Conservation (phyloP, 2,888 invertebrate species). For the Trissoscelio sp. region DNA sequence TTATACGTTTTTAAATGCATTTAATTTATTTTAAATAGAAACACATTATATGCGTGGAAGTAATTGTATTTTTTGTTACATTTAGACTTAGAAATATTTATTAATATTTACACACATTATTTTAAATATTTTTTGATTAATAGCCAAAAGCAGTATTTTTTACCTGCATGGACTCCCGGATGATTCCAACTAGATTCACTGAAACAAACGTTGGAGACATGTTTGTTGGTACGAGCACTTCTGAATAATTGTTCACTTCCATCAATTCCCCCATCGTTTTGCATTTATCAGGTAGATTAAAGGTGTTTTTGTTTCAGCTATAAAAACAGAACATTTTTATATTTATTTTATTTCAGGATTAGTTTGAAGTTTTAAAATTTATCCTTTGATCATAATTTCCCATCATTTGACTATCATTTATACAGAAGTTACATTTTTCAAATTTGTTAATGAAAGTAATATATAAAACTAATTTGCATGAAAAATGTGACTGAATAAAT, state of each 20-base stretch:
- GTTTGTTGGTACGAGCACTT: conserved; percentile 91
- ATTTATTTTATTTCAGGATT: too few species aligned
- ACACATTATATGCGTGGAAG: too few species aligned
- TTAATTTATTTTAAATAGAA: too few species aligned
- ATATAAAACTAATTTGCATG: background rate
- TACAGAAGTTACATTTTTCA: background rate
- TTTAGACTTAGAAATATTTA: too few species aligned
- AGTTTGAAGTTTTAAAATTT: background rate
- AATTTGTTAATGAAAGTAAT: too few species aligned
- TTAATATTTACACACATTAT: too few species aligned
- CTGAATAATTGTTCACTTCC: conserved; percentile 67
- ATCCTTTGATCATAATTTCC: background rate
- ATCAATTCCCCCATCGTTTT: conserved; percentile 51
- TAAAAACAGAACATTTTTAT: too few species aligned
- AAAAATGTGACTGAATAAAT: conserved; percentile 9
- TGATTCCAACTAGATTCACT: conserved; percentile 97
- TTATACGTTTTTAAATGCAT: too few species aligned
- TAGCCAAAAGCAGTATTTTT: conserved; percentile 99
- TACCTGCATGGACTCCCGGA: conserved; percentile 99
- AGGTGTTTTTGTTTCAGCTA: background rate
- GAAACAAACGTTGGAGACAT: conserved; percentile 98
- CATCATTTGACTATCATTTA: background rate
- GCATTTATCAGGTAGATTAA: conserved; percentile 57
- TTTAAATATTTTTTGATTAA: too few species aligned
- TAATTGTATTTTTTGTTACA: too few species aligned